A percentile compares a stretch with the other conserved stretches of the same genome.
phyloP scores from a whole-genome alignment of 2,113 vertebrate species.

The Ictalurus furcatus region DNA sequence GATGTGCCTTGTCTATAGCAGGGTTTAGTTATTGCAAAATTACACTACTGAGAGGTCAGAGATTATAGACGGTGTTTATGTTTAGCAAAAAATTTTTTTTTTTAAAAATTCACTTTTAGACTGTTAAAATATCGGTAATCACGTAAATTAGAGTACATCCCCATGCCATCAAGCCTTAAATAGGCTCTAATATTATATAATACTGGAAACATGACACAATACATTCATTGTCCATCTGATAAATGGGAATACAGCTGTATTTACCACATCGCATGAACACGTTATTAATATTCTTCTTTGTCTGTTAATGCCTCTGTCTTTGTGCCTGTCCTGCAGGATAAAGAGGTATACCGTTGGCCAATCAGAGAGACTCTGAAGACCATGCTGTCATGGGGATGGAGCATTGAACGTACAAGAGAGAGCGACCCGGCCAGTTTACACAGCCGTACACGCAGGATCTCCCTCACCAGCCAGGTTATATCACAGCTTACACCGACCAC shows the following conservation, averaged over 20 bases:
- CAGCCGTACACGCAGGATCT: conserved; percentile 85
- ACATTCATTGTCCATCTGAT: not conserved
- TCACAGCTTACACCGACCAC: not conserved
- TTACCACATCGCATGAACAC: not conserved
- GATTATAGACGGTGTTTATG: not conserved
- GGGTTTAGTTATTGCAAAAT: no score
- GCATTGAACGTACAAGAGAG: conserved; percentile 86
- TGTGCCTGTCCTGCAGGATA: conserved; percentile 75
- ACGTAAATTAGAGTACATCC: not conserved
- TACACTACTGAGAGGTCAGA: not conserved
- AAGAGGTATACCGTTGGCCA: conserved; percentile 88
- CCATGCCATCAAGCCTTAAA: not conserved
- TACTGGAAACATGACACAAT: not conserved
- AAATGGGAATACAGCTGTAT: not conserved
- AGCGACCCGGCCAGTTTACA: conserved; percentile 85
- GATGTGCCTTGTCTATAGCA: no score
- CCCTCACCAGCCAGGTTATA: conserved; percentile 88
- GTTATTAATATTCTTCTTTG: not conserved
- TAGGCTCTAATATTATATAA: not conserved
- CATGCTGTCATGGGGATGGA: conserved; percentile 92
- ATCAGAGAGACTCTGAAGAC: conserved; percentile 94
- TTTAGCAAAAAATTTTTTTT: no score
- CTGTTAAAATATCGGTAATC: not conserved
- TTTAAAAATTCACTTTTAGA: not conserved
- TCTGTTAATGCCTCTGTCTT: not conserved